Conservation (phyloP, 2,797 vertebrate genomes). For the Decapterus maruadsi region DNA sequence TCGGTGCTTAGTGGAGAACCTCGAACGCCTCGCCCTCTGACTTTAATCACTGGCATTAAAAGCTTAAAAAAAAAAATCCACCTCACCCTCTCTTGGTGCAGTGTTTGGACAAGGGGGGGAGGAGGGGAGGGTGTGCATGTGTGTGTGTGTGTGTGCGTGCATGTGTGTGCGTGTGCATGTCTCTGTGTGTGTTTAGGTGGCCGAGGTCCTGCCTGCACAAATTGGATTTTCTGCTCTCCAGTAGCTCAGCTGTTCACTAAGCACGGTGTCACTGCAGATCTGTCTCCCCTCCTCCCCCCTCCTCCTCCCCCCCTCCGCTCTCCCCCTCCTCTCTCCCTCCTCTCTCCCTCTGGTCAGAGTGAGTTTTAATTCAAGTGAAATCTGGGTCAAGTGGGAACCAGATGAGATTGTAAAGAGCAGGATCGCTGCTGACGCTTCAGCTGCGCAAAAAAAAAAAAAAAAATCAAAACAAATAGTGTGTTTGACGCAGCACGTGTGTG, state of each 20-base stretch:
- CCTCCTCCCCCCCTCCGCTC: not conserved
- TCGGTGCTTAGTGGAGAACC: slow-evolving; percentile 49
- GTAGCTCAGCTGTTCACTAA: slow-evolving; percentile 56
- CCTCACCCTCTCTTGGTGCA: slow-evolving; percentile 7
- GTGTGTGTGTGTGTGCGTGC: no score
- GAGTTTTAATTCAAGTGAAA: slow-evolving; percentile 66
- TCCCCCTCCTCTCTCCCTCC: not conserved
- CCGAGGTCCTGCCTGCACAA: slow-evolving; percentile 56
- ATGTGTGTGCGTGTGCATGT: no score
- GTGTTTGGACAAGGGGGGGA: slow-evolving; percentile 6
- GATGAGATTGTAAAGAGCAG: slow-evolving; percentile 59
- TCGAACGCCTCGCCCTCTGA: slow-evolving; percentile 35
- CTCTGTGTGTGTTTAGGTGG: slow-evolving; percentile 25
- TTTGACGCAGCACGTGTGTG: slow-evolving; percentile 9
- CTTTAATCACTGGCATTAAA: slow-evolving; percentile 71
- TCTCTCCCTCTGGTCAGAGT: slow-evolving; percentile 2
- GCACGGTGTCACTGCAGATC: slow-evolving; percentile 49
- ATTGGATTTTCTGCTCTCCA: slow-evolving; percentile 67
- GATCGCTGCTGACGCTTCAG: slow-evolving; percentile 44
- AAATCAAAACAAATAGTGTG: slow-evolving; percentile 44
- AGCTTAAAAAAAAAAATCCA: slow-evolving; percentile 48
- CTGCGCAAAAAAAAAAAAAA: not conserved
- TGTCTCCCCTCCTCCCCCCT: not conserved
- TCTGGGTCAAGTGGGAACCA: slow-evolving; percentile 65
- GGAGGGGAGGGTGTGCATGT: not conserved